A percentile compares a stretch with the other conserved stretches of the same genome.
phyloP scores from a whole-genome alignment of 2,888 invertebrate genomes.

The Scaptomyza parva region DNA sequence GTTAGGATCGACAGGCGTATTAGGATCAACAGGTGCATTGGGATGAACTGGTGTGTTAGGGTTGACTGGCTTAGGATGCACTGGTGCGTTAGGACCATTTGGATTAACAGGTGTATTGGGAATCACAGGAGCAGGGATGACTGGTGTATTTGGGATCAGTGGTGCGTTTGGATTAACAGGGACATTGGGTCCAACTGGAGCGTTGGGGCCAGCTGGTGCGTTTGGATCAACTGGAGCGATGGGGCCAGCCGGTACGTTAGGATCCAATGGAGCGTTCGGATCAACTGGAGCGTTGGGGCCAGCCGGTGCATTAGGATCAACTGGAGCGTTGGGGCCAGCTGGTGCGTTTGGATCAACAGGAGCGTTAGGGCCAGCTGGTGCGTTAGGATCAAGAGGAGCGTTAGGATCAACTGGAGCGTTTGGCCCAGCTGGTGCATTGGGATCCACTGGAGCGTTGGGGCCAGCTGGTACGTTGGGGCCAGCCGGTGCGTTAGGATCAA shows the following conservation, averaged over 20 bases:
- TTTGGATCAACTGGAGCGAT: conserved; percentile 28
- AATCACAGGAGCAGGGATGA: too few relatives aligned
- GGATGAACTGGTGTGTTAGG: neutral
- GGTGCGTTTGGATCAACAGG: neutral
- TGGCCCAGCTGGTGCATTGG: neutral
- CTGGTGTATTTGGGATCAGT: conserved; percentile 22
- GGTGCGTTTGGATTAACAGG: conserved; percentile 20
- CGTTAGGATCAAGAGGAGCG: conserved; percentile 16
- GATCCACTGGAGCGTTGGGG: conserved; percentile 9
- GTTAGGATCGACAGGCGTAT: neutral
- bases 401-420: neutral
- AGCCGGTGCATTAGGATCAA: neutral
- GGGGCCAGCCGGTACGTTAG: too few relatives aligned
- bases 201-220: conserved; percentile 21
- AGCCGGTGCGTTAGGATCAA: neutral
- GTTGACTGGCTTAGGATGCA: too few relatives aligned
- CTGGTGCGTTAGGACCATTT: conserved; percentile 17
- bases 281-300: neutral
- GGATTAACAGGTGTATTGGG: conserved; percentile 27
- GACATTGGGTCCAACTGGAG: conserved; percentile 9
- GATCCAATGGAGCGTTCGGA: conserved; percentile 28
- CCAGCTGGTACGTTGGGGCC: neutral
- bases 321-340: accelerated
- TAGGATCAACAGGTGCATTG: conserved; percentile 17
- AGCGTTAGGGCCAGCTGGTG: neutral